phyloP scores from a whole-genome alignment of 2,888 invertebrate species.

The Ecliptopera silaceata region DNA sequence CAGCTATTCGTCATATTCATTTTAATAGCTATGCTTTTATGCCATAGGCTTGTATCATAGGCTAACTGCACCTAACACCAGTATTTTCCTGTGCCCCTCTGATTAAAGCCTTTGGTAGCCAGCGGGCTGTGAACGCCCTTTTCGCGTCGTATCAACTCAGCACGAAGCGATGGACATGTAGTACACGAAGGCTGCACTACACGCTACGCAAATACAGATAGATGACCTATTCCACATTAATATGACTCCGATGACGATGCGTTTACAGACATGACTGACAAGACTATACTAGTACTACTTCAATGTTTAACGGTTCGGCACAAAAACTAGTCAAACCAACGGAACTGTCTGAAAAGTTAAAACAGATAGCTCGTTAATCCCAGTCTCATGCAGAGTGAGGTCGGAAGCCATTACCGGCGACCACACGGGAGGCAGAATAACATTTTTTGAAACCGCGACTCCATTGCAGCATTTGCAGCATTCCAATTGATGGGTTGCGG shows the following conservation, averaged over 20 bases:
- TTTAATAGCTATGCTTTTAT: not conserved
- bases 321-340: conserved; percentile 1
- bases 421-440: conserved; percentile 19
- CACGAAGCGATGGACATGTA: not conserved
- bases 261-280: no score
- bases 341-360: conserved; percentile 13
- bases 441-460: conserved; percentile 25
- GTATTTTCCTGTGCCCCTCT: not conserved
- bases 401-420: conserved; percentile 20
- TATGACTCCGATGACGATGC: no score
- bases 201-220: no score
- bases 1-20: not conserved
- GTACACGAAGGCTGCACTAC: not conserved
- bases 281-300: no score
- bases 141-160: not conserved
- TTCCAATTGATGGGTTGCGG: conserved; percentile 19
- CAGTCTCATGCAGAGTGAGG: conserved; percentile 16
- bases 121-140: conserved; percentile 10
- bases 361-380: conserved; percentile 23
- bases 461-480: conserved; percentile 19
- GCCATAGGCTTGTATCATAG: not conserved
- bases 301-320: not conserved
- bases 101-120: conserved; percentile 14
- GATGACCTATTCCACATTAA: no score
- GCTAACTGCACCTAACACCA: not conserved